Percentiles rank a stretch among this genome's conserved stretches.
Conservation (phyloP, 2,113 vertebrate species). For the Ivindomyrus marchei region DNA sequence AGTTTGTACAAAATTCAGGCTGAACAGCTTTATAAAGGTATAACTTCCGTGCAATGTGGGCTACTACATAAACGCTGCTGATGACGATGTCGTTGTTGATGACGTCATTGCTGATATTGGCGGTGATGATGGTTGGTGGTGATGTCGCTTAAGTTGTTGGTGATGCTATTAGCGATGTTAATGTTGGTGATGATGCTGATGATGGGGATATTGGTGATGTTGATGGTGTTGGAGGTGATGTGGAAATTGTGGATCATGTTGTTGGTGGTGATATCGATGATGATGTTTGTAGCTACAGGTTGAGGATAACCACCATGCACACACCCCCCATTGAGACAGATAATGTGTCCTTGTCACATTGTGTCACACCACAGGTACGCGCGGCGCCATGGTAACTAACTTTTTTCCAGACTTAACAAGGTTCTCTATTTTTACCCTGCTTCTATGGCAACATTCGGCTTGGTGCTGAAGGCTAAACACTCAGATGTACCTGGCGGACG, state of each 20-base stretch:
- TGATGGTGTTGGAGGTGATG: background rate
- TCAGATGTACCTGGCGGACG: background rate
- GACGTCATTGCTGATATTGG: background rate
- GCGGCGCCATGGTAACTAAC: constrained; percentile 30
- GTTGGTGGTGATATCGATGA: background rate
- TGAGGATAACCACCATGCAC: background rate
- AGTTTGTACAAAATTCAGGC: background rate
- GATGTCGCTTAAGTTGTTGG: background rate
- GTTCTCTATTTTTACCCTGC: constrained; percentile 37
- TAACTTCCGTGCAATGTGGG: background rate
- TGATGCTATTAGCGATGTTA: background rate
- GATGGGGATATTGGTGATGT: background rate
- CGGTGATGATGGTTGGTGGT: background rate
- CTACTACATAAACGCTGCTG: background rate
- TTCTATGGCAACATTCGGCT: constrained; percentile 34
- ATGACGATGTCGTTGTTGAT: background rate
- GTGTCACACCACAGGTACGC: constrained; percentile 6
- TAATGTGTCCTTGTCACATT: constrained; percentile 2
- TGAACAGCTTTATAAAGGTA: background rate
- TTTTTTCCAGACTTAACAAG: constrained; percentile 15
- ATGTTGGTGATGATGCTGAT: background rate
- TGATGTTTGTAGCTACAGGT: background rate
- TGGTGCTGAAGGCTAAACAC: constrained; percentile 9
- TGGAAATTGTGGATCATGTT: background rate
- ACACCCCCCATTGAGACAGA: background rate